Evolutionary conservation across 2,113 vertebrate species (phyloP), one percentile per base, ranked within the genome.

Genomic region (Platichthys stellatus): DNA sequence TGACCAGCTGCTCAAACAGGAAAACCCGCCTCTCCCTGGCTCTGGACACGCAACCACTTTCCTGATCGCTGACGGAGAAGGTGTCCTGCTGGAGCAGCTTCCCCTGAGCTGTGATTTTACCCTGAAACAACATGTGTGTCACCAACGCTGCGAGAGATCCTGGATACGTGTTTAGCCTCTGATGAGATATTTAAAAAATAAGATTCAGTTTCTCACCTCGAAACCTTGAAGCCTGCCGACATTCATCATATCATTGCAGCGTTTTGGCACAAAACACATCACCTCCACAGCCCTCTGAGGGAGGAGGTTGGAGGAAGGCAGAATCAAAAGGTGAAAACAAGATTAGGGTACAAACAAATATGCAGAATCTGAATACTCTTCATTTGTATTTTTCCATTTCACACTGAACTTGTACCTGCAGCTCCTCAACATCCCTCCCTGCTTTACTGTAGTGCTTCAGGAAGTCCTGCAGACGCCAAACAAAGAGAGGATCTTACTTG

Each of bases 191-290:
- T 15, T 28, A 14, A 3, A 21, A 20, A 54, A 21, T 51, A 17
- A 51, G 47, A 51, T 51, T 51, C 45, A 1, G 5, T 35, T 21
- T 63, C 77, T 81, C 93, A 96, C 96, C 95, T 96, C 96, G 86
- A 97, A 97, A 18, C 96, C 96, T 73, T 96, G 96, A 11, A 97
- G 95, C 38, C 96, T 91, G 40, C 96, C 96, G 69, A 97, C 93
- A 28, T 95, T 96, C 96, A 97, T 97, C 96, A 97, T 97, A 72
- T 97, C 96, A 14, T 97, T 96, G 73, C 96, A 97, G 65, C 95
- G 95, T 82, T 96, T 96, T 64, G 96, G 96, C 73, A 97, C 96
- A 14, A 97, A 96, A 79, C 96, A 96, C 94, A 95, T 97, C 76
- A 97, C 96, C 82, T 97, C 95, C 86, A 97, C 95, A 0, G 96